Percentiles rank a stretch among this genome's conserved stretches.
Conservation (phyloP, 92 coral and sea anemone species). For the Metridium senile region DNA sequence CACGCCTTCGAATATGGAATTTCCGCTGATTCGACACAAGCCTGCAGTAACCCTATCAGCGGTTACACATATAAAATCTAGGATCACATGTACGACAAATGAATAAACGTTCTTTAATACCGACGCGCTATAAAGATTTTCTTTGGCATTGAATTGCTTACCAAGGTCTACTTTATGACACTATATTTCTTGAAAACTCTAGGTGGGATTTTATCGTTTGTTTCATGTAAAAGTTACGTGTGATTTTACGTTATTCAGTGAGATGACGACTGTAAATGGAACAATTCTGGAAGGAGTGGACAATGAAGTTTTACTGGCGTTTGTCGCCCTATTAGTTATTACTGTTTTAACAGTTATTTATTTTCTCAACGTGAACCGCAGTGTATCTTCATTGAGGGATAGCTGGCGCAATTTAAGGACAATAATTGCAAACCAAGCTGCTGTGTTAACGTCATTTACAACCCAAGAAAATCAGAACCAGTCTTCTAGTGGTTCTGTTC, state of each 20-base stretch:
- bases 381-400: constrained; percentile 2
- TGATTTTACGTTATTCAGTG: not conserved
- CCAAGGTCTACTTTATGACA: constrained; percentile 12
- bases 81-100: not conserved
- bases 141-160: no score
- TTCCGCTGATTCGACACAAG: constrained; percentile 4
- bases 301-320: constrained; percentile 79
- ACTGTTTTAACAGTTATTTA: constrained; percentile 32
- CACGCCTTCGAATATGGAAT: not conserved
- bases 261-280: constrained; percentile 41
- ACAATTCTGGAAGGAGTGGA: constrained; percentile 85
- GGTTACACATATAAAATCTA: constrained; percentile 10
- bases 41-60: constrained; percentile 10
- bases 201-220: not conserved
- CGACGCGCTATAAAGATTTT: no score
- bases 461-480: not conserved
- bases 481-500: not conserved
- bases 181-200: not conserved
- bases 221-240: not conserved
- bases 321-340: constrained; percentile 48
- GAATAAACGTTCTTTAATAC: no score
- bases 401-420: constrained; percentile 19
- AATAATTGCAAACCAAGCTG: constrained; percentile 1
- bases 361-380: constrained; percentile 40
- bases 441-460: not conserved